Percentiles rank a stretch among this genome's conserved stretches.
Evolutionary conservation across 2,797 vertebrate genomes (phyloP).

Genomic region (Carapus acus): DNA sequence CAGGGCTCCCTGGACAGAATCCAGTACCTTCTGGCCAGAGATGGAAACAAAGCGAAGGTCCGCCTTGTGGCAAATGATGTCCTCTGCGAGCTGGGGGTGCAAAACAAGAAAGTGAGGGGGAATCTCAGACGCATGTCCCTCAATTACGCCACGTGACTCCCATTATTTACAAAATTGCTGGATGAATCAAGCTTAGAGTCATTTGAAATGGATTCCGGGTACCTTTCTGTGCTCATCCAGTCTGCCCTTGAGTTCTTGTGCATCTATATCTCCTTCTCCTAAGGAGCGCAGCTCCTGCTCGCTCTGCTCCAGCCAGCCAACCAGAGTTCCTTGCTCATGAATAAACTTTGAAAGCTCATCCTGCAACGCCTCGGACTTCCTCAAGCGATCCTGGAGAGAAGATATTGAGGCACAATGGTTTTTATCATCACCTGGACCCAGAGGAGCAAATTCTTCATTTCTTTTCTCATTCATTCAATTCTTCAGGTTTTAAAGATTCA

Average conservation of each 20-base stretch:
- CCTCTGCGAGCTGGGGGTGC: constrained; percentile 74
- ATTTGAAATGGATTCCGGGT: not conserved
- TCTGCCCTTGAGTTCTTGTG: constrained; percentile 67
- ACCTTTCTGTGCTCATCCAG: constrained; percentile 83
- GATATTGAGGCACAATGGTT: no score
- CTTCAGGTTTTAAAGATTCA: no score
- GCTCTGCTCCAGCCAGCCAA: constrained; percentile 82
- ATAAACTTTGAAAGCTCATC: constrained; percentile 91
- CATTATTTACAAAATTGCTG: no score
- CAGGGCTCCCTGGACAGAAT: constrained; percentile 72
- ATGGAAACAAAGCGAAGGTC: constrained; percentile 94
- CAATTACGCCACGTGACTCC: no score
- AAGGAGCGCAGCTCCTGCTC: constrained; percentile 81
- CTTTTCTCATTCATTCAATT: no score
- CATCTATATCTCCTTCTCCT: constrained; percentile 68
- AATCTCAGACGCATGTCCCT: not conserved
- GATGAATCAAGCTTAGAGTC: no score
- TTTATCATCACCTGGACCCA: no score
- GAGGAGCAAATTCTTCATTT: no score
- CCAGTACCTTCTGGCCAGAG: constrained; percentile 92
- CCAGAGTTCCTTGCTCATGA: constrained; percentile 80
- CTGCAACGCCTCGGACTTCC: constrained; percentile 76
- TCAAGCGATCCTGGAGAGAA: constrained; percentile 74
- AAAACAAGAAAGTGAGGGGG: not conserved
- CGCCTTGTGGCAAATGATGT: constrained; percentile 96